A percentile compares a stretch with the other conserved stretches of the same genome.
These are phyloP conservation scores for Platichthys stellatus DNA, from an alignment of 2,113 vertebrate genomes.

Conservation along the genomic window DNA sequence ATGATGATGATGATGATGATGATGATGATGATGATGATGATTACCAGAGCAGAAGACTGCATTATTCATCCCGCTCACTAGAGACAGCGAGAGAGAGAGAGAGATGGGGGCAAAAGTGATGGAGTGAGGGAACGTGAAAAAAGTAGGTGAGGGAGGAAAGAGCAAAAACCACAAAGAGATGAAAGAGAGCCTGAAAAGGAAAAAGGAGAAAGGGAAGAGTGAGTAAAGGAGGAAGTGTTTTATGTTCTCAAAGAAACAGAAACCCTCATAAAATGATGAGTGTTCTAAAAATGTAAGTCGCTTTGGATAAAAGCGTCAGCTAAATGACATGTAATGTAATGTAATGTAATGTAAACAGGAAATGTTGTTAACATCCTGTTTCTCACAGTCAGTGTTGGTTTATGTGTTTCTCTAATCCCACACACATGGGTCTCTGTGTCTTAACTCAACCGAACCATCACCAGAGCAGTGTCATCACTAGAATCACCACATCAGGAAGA, in stretches of 20 bases:
- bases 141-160: slow-evolving; percentile 29
- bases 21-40: slow-evolving; percentile 65
- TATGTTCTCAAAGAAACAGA: too few species aligned
- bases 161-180: background rate
- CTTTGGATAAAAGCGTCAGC: too few species aligned
- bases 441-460: too few species aligned
- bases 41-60: slow-evolving; percentile 60
- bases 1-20: slow-evolving; percentile 26
- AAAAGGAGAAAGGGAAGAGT: background rate
- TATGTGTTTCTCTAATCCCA: background rate
- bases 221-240: background rate
- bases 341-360: too few species aligned
- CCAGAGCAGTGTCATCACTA: too few species aligned
- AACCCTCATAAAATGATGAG: too few species aligned
- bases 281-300: too few species aligned
- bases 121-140: slow-evolving; percentile 31
- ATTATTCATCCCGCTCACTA: slow-evolving; percentile 58
- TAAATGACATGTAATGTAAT: too few species aligned
- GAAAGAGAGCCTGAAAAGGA: background rate
- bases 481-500: too few species aligned
- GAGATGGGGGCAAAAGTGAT: background rate
- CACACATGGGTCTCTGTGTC: too few species aligned
- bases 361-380: background rate
- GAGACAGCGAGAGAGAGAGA: background rate
- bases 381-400: background rate